A percentile compares a stretch with the other conserved stretches of the same genome.
Evolutionary conservation across 2,888 invertebrate species (phyloP).

Genomic region (Hemaris fuciformis): DNA sequence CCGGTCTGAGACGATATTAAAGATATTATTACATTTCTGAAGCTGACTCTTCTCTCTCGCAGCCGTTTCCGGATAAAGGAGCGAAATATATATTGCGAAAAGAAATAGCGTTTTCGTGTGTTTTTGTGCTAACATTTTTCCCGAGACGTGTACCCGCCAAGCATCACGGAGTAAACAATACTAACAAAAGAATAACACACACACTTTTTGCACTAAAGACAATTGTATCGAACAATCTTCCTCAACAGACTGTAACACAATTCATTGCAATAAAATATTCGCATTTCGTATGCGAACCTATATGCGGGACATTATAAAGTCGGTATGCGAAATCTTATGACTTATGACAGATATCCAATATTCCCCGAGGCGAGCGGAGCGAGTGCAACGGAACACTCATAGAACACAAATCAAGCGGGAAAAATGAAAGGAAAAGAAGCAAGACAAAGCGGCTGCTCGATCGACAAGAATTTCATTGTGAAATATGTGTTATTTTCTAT

Average conservation of each 20-base stretch:
- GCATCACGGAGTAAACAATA: constrained; percentile 40
- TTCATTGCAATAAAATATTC: constrained; percentile 34
- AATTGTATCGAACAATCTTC: constrained; percentile 7
- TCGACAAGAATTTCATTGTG: constrained; percentile 67
- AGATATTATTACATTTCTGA: constrained; percentile 64
- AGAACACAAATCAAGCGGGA: constrained; percentile 67
- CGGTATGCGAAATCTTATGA: constrained; percentile 63
- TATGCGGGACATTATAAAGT: constrained; percentile 57
- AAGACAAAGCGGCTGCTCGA: constrained; percentile 67
- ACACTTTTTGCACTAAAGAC: constrained; percentile 23
- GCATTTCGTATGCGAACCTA: constrained; percentile 37
- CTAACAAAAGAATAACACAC: constrained; percentile 37
- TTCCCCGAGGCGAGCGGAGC: constrained; percentile 50
- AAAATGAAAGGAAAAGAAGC: constrained; percentile 58
- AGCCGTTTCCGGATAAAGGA: constrained; percentile 39
- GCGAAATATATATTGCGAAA: constrained; percentile 33
- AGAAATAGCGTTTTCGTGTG: constrained; percentile 30
- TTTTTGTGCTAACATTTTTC: constrained; percentile 31
- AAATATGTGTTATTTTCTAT: constrained; percentile 70
- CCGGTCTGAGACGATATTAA: constrained; percentile 48
- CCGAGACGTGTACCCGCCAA: constrained; percentile 31
- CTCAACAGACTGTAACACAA: constrained; percentile 1
- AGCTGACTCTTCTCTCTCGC: constrained; percentile 38
- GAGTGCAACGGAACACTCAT: constrained; percentile 63
- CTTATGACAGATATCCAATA: constrained; percentile 74